phyloP scores from a whole-genome alignment of 2,797 vertebrate genomes.

The Pelochelys cantorii region DNA sequence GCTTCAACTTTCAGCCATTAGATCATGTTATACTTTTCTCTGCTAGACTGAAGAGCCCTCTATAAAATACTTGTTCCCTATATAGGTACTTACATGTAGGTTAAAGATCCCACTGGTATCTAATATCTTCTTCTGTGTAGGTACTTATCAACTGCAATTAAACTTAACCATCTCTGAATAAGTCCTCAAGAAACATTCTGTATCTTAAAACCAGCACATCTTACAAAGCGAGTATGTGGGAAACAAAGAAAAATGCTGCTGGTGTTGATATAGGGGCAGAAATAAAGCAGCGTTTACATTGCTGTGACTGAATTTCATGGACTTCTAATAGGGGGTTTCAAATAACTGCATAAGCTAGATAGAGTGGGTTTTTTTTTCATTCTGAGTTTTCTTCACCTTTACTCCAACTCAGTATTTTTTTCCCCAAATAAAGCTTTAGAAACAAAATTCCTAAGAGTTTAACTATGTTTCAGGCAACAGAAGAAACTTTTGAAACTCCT shows the following conservation, averaged over 20 bases:
- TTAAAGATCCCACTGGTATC: neutral
- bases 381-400: neutral
- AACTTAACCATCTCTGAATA: neutral
- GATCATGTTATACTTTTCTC: neutral
- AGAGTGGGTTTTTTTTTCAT: neutral
- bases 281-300: neutral
- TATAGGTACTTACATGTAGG: neutral
- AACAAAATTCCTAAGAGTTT: neutral
- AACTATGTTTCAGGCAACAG: conserved; percentile 87
- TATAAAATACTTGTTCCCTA: neutral
- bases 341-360: neutral
- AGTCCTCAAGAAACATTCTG: neutral
- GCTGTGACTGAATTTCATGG: neutral
- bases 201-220: neutral
- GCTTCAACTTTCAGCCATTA: neutral
- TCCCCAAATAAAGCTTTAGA: neutral
- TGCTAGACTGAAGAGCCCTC: neutral
- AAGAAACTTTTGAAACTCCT: conserved; percentile 86
- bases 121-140: neutral
- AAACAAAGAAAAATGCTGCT: neutral
- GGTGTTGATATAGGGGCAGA: neutral
- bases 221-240: neutral
- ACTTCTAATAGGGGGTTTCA: neutral
- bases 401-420: neutral
- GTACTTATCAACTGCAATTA: neutral